Evolutionary conservation across 2,797 vertebrate species (phyloP), one percentile per base, ranked within the genome.

Genomic region (Syndactyla subalaris): DNA sequence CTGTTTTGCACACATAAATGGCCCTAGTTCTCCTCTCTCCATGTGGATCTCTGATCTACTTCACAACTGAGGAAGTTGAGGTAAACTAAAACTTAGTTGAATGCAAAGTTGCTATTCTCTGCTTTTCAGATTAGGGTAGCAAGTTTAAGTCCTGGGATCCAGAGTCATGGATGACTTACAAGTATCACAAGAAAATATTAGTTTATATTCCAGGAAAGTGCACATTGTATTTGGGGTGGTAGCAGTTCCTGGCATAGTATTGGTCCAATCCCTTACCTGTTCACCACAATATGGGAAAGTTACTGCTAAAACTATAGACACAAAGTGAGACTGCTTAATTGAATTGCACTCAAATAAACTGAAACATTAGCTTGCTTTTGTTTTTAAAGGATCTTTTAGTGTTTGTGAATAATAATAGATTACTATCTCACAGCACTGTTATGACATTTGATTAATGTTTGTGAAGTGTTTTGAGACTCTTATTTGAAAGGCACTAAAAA

Each of bases 401-500:
- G 36, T 18, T 88, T 89, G 49, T 67, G 39, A 88, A 79, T 78
- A 88, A 80, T 59, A 95, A 75, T 65, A 36, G 20, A 36, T 92
- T 29, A 30, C 34, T 78, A 46, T 80, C 59, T 89, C 65, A 81
- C n/a, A 73, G 26, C 21, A 68, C 30, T 68, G 26, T 90, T 85
- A 78, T 52, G 79, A 81, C 54, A 81, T 84, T 81, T 94, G 87
- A 95, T 92, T 88, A 91, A 95, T 70, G 34, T 49, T 84, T 81
- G 51, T 34, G 30, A 80, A 93, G 91, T 78, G 76, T 72, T 96
- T 96, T 88, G 85, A 94, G 91, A 86, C 55, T 10, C 30, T 89
- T 91, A 48, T 88, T 81, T 92, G 75, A 93, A 96, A 96, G 62
- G 34, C 51, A 92, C 62, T 73, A 86, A 93, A 95, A 95, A 49